Evolutionary conservation across 2,113 vertebrate genomes (phyloP).

Genomic region (Coturnix japonica): DNA sequence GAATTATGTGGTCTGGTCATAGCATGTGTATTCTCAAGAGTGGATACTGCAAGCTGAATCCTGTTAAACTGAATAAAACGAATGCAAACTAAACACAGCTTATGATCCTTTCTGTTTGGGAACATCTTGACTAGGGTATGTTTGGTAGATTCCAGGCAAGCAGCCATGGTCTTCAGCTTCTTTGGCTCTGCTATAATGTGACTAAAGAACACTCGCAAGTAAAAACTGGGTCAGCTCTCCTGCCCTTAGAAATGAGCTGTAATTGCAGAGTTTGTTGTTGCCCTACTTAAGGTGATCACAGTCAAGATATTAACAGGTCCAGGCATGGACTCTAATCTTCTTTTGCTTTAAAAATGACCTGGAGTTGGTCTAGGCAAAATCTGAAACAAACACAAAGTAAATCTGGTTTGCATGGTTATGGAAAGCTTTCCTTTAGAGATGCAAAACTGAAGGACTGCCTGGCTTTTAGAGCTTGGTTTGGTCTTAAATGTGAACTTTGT

Average conservation of each 20-base stretch:
- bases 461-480: not conserved
- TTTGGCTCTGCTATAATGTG: not conserved
- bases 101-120: not conserved
- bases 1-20: not conserved
- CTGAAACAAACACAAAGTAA: not conserved
- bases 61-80: not conserved
- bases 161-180: not conserved
- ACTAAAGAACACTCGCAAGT: not conserved
- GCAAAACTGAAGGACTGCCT: not conserved
- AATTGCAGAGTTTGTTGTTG: not conserved
- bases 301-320: not conserved
- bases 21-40: accelerated
- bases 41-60: not conserved
- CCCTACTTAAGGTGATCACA: not conserved
- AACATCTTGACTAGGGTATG: not conserved
- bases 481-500: not conserved
- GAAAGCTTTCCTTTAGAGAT: not conserved
- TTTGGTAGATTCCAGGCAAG: not conserved
- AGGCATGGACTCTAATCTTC: not conserved
- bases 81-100: not conserved
- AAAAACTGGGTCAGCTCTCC: not conserved
- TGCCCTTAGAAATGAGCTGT: not conserved
- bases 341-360: not conserved
- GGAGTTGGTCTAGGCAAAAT: not conserved
- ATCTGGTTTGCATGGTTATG: not conserved